Evolutionary conservation across 1,140 invertebrate species (phyloP), one percentile per base, ranked within the genome.

Genomic region (Leptinotarsa undecemlineata): DNA sequence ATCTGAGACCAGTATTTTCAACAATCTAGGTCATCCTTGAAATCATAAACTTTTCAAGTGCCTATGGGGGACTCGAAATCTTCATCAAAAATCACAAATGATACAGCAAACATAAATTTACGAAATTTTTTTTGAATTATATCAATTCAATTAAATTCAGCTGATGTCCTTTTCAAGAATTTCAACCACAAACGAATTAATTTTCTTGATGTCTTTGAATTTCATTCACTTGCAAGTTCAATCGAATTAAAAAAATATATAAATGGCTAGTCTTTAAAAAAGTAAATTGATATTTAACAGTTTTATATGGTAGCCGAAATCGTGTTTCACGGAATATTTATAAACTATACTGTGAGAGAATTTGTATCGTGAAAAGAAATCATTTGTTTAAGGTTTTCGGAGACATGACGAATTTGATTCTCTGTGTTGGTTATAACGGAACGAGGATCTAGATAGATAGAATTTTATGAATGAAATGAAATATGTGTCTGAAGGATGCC

Each of bases 281-380:
- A 67, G 67, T 21, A 23, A 23, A 51, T 66, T 19, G 62, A 71
- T 71, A 71, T 71, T 71, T 71, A 71, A 60, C 23, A 71, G 69
- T 71, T 71, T 71, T 71, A 61, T 33, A 57, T 61, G 57, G 69
- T 71, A 71, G 57, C 57, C 15, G 57, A 71, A 61, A 60, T 71
- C 69, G 48, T 71, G 69, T 71, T 71, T 61, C 69, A 71, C 69
- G 69, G 20, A 20, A 61, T 17, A 51, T 71, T 71, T 71, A 23
- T 60, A 61, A 71, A 61, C 48, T 26, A 61, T 21, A 23, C 19
- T 60, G 23, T n/a, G 48, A 26, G 69, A 61, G 51, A 60, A 26
- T 23, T 26, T 23, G 19, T 20, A 15, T 61, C 51, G 51, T 60
- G 21, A 33, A 61, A 71, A 57, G 23, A 71, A 33, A 71, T 19